Evolutionary conservation across 2,888 invertebrate species (phyloP).

Genomic region (Cataglyphis cursor): DNA sequence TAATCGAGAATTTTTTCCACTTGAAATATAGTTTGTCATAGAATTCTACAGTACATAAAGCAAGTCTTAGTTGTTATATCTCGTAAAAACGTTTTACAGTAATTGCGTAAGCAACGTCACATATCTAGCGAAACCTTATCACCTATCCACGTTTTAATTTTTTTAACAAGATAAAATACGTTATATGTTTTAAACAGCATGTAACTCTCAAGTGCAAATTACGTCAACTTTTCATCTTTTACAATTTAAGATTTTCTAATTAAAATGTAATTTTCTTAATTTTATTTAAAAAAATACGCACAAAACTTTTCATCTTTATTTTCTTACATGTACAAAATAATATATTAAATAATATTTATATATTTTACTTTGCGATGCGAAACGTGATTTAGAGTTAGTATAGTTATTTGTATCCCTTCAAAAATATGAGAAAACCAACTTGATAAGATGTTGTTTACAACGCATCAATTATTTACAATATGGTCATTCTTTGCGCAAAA

Average conservation of each 20-base stretch:
- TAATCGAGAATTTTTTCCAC: not conserved
- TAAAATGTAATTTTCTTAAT: not conserved
- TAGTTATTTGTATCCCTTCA: not conserved
- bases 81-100: constrained; percentile 57
- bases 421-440: not conserved
- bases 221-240: not conserved
- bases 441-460: not conserved
- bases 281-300: not conserved
- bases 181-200: not conserved
- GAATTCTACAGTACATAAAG: not conserved
- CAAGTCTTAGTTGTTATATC: constrained; percentile 64
- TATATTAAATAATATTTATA: not conserved
- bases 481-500: not conserved
- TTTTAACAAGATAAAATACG: constrained; percentile 49
- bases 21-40: not conserved
- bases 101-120: constrained; percentile 69
- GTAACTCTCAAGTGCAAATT: not conserved
- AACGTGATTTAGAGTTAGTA: not conserved
- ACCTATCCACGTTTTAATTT: constrained; percentile 2
- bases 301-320: not conserved
- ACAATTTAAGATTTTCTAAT: not conserved
- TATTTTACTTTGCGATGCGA: not conserved
- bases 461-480: not conserved
- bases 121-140: constrained; percentile 60
- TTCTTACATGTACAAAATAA: not conserved